Evolutionary conservation across 64 coral and sea anemone species (phyloP), one percentile per base, ranked within the genome.

Genomic region (Astreopora myriophthalma): DNA sequence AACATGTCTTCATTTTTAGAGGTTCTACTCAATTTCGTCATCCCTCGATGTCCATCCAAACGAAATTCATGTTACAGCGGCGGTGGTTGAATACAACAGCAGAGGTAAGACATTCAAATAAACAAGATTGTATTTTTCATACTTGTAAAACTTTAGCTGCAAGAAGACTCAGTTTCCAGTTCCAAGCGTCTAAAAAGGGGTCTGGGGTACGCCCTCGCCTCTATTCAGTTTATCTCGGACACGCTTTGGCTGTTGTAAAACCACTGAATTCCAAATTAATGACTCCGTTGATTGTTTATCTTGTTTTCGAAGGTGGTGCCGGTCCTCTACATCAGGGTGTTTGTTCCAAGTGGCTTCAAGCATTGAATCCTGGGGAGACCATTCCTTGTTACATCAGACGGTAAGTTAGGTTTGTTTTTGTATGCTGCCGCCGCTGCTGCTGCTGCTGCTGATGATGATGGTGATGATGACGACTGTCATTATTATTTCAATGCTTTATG

Each of bases 371-470:
- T 38, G 88, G 93, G 13, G 87, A 95, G 36, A 29, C 77, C 26
- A 66, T 95, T 8, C 93, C 93, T 29, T 95, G 93, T 68, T 90
- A 89, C 61, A 84, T 95, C 33, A 90, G 93, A 95, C 79, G 79
- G 93, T 95, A 64, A 75, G 93, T 64, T 60, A 19, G 0, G 10
- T 61, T 22, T 22, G n/a, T n/a, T n/a, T n/a, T n/a, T n/a, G n/a
- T n/a, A n/a, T n/a, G n/a, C n/a, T n/a, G n/a, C n/a, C n/a, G n/a
- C n/a, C n/a, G n/a, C n/a, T n/a, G n/a, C n/a, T n/a, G n/a, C n/a
- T n/a, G n/a, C n/a, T n/a, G n/a, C n/a, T n/a, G n/a, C n/a, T n/a
- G n/a, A n/a, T n/a, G n/a, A n/a, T n/a, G n/a, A n/a, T n/a, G n/a
- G n/a, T n/a, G n/a, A n/a, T n/a, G n/a, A n/a, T n/a, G n/a, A n/a